These are phyloP conservation scores for Odontamblyopus rebecca DNA, from an alignment of 2,797 vertebrate genomes.

Conservation along the genomic window DNA sequence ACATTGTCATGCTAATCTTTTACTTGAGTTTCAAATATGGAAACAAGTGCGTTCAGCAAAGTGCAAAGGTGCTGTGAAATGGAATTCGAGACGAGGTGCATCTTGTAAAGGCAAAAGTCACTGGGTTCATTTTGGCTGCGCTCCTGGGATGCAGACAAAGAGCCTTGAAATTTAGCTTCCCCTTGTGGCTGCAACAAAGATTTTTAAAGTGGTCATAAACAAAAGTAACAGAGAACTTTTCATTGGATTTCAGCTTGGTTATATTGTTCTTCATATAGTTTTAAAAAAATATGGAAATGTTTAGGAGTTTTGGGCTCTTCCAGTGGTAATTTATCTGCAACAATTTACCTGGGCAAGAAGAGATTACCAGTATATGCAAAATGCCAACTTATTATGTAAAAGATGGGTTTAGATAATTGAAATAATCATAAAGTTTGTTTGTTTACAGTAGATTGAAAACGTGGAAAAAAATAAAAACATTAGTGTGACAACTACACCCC, in stretches of 20 bases:
- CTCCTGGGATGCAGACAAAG: slow-evolving; percentile 66
- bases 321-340: too few species aligned
- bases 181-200: slow-evolving; percentile 20
- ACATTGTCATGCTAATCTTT: slow-evolving; percentile 37
- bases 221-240: neutral
- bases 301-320: too few species aligned
- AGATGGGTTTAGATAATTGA: neutral
- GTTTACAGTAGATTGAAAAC: neutral
- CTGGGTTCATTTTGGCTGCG: slow-evolving; percentile 72
- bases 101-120: slow-evolving; percentile 52
- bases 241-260: neutral
- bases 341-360: too few species aligned
- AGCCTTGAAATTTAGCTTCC: slow-evolving; percentile 12
- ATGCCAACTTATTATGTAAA: too few species aligned
- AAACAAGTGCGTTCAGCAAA: slow-evolving; percentile 67
- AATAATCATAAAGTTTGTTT: neutral
- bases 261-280: neutral
- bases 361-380: too few species aligned
- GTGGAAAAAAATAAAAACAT: neutral
- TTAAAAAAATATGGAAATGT: too few species aligned
- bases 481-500: neutral
- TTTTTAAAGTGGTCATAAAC: slow-evolving; percentile 23
- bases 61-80: slow-evolving; percentile 71
- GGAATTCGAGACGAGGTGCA: slow-evolving; percentile 43
- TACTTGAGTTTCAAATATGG: slow-evolving; percentile 25